Base-by-base conservation (phyloP, 2,797 vertebrate species). In the Coluber constrictor region DNA sequence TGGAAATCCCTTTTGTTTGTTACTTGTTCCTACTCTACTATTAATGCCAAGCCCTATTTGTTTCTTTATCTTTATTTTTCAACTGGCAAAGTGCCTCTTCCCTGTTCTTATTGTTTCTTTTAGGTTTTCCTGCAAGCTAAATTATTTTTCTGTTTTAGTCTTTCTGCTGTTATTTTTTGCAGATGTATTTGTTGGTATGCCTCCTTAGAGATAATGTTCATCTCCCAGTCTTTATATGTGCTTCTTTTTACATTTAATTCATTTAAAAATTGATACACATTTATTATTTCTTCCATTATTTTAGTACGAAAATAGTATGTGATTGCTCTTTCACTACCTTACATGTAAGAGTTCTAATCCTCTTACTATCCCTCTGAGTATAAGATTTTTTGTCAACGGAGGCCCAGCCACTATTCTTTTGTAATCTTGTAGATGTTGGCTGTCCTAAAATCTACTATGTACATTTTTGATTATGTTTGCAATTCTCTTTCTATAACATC, bases 241-340 rank as follows among this genome's bases (percentile, higher is more conserved):
- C n/a, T 70, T 4, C n/a, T 70, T 70, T 70, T 70, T 70, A 70
- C 13, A 15, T 32, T 70, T 70, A 70, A 70, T n/a, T 32, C 0
- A 5, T 32, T 32, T 70, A 70, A 74, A 74, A 37, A 1, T 9
- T 20, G 70, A 20, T 74, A 74, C 32, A 37, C 3, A 8, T 20
- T 79, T 79, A 79, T 37, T 43, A 43, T 79, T 79, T 79, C 32
- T 79, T 20, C 32, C 70, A 43, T 79, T 43, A 23, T 79, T 43
- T 79, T 79, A 1, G 3, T 10, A 79, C 43, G 37, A 79, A 43
- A 43, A 43, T 43, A 43, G 8, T 79, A 79, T 43, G 18, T 43
- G 32, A 23, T 43, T 37, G 16, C 5, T 74, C 70, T 74, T 95
- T 94, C 87, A 88, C 94, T 91, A 93, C 0, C 8, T 79, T 43